phyloP scores from a whole-genome alignment of 2,113 vertebrate species.

The Hippocampus barbouri region DNA sequence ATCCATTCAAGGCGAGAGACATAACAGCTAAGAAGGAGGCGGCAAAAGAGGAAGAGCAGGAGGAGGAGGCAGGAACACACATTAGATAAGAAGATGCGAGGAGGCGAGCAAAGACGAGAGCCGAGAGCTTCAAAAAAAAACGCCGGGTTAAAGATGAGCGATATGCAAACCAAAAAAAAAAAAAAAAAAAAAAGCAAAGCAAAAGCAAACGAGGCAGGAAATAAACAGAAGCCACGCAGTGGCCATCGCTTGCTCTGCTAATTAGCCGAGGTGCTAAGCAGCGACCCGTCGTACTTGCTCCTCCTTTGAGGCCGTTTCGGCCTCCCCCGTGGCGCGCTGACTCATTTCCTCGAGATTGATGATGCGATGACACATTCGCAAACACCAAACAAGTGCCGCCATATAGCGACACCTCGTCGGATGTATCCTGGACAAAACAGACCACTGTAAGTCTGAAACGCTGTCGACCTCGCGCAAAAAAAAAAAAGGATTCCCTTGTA shows the following conservation, averaged over 20 bases:
- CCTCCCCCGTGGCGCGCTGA: conserved; percentile 37
- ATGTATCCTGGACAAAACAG: not conserved
- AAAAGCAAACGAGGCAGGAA: conserved; percentile 14
- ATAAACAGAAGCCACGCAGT: conserved; percentile 20
- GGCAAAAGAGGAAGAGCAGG: conserved; percentile 55
- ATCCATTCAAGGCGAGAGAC: conserved; percentile 49
- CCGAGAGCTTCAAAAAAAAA: conserved; percentile 50
- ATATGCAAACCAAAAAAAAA: conserved; percentile 45
- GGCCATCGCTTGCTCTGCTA: conserved; percentile 26
- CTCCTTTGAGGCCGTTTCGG: conserved; percentile 32
- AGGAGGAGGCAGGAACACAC: conserved; percentile 53
- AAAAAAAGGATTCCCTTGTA: too few relatives aligned
- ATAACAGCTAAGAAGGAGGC: conserved; percentile 65
- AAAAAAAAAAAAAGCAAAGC: conserved; percentile 25
- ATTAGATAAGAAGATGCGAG: conserved; percentile 63
- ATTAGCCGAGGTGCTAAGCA: conserved; percentile 38
- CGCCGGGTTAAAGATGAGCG: conserved; percentile 26
- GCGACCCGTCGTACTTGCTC: conserved; percentile 45
- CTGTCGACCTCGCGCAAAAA: not conserved
- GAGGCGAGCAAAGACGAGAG: conserved; percentile 52
- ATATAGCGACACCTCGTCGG: not conserved
- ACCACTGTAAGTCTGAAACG: not conserved
- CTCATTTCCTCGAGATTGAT: conserved; percentile 34
- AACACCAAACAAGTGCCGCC: conserved; percentile 4
- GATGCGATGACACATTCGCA: conserved; percentile 31